Evolutionary conservation across 2,113 vertebrate genomes (phyloP).

Genomic region (Zootoca vivipara): DNA sequence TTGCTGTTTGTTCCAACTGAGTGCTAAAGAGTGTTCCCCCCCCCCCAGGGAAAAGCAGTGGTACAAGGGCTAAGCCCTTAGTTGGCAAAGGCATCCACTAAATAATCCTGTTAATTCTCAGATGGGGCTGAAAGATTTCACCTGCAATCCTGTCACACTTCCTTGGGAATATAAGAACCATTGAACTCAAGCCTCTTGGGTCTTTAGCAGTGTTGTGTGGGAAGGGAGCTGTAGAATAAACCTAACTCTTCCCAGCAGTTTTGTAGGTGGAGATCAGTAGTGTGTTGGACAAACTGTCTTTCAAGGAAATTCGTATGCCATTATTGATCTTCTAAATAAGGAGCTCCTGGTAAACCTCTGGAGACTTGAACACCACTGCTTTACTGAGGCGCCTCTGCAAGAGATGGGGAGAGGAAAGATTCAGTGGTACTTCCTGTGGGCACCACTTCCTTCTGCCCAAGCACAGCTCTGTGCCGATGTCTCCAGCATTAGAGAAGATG

Average conservation of each 20-base stretch:
- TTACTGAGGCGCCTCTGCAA: not conserved
- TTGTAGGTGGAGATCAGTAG: not conserved
- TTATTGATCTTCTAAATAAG: not conserved
- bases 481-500: not conserved
- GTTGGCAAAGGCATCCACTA: not conserved
- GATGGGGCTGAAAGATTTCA: not conserved
- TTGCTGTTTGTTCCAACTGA: too few relatives aligned
- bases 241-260: too few relatives aligned
- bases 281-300: not conserved
- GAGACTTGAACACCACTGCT: not conserved
- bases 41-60: too few relatives aligned
- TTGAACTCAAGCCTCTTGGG: not conserved
- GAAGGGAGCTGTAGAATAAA: not conserved
- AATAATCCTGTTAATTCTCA: not conserved
- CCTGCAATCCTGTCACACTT: not conserved
- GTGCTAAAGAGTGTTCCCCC: too few relatives aligned
- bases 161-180: not conserved
- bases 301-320: not conserved
- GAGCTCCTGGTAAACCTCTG: too few relatives aligned
- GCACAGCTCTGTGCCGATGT: not conserved
- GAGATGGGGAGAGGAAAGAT: not conserved
- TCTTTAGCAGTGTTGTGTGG: not conserved
- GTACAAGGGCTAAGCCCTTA: too few relatives aligned
- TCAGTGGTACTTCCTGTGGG: not conserved
- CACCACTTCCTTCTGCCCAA: not conserved